Evolutionary conservation across 2,113 vertebrate species (phyloP), one percentile per base, ranked within the genome.

Genomic region (Neopipo cinnamomea): DNA sequence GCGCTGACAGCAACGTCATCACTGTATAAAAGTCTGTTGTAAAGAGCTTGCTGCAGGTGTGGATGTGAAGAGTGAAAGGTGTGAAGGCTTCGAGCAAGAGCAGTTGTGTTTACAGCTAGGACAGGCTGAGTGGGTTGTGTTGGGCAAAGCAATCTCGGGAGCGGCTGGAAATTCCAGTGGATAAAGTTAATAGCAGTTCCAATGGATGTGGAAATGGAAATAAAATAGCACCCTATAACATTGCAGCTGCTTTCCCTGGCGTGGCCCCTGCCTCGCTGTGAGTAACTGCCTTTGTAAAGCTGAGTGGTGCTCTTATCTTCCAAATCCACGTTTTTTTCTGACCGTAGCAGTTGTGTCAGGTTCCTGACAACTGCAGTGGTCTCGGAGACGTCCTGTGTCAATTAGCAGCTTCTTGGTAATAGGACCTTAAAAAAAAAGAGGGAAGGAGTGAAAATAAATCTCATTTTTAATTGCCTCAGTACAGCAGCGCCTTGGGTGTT

Each of bases 201-300:
- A 84, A 8, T 92, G 96, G 88, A 92, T 91, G 93, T 95, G 96
- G 96, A 96, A 96, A 95, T 96, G 92, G 96, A 96, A 96, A 95
- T 95, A 90, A 94, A 96, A 92, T 87, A 92, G 83, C 92, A 92
- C 83, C 91, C 91, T 95, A 9, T 92, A 94, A 95, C 84, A n/a
- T 6, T 81, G 88, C 95, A 96, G 93, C 95, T 95, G 95, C 86
- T 93, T 92, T 95, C 85, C 95, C 83, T 37, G 3, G 91, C 50
- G 0, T 33, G 91, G 92, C 88, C 92, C 89, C 95, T 70, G 96
- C 77, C 88, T 93, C 0, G 6, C 86, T 47, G 19, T 74, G 14
- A 93, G 80, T 33, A 81, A 46, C 83, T 4, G 73, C 88, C 76
- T 87, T 80, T 72, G 79, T 71, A 9, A 62, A 75, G 89, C 86